Conservation (phyloP, 2,113 vertebrate species). For the Cervus canadensis region DNA sequence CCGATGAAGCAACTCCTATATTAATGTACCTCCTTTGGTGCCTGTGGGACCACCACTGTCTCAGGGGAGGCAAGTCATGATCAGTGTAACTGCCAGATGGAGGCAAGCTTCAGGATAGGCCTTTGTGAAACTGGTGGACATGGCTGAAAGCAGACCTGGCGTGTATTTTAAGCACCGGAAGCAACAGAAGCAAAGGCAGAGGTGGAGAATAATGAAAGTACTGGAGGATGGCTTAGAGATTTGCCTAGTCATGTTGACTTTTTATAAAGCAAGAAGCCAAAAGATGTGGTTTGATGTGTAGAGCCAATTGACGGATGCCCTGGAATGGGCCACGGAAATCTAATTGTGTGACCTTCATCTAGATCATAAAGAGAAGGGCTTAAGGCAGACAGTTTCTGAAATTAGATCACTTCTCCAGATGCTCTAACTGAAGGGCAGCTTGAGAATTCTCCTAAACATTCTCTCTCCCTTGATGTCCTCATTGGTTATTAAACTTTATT, state of each 20-base stretch:
- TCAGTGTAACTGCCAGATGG: not conserved
- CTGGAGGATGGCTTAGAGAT: not conserved
- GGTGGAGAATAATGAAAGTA: not conserved
- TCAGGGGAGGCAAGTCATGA: not conserved
- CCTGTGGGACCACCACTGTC: not conserved
- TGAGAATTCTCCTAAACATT: constrained; percentile 36
- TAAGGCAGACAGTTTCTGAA: not conserved
- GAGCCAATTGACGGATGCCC: not conserved
- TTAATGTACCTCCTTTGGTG: not conserved
- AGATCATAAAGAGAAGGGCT: constrained; percentile 37
- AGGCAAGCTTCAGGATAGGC: not conserved
- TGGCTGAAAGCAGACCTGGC: not conserved
- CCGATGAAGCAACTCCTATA: not conserved
- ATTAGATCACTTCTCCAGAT: constrained; percentile 23
- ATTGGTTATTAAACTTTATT: constrained; percentile 38
- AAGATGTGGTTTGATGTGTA: not conserved
- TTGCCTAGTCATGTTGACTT: not conserved
- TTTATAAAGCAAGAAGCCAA: not conserved
- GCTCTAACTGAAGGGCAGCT: constrained; percentile 26
- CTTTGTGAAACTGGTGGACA: not conserved
- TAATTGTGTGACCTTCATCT: not conserved
- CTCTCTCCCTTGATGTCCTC: constrained; percentile 15
- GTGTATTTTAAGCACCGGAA: not conserved
- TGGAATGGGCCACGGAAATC: constrained; percentile 20
- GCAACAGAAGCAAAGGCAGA: not conserved